Conservation (phyloP, 2,888 invertebrate species). For the Mechanitis mazaeus region DNA sequence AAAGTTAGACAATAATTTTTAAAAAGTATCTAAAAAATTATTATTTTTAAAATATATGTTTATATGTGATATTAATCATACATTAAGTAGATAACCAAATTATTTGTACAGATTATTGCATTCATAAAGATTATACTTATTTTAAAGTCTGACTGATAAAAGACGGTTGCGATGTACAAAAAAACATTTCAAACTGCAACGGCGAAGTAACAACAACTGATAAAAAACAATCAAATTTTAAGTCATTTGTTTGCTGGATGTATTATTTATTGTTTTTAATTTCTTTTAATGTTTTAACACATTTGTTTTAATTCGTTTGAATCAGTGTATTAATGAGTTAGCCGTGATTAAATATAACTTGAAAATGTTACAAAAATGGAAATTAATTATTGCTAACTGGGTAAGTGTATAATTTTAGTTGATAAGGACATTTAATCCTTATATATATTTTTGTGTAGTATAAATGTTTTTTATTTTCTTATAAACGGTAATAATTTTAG, state of each 20-base stretch:
- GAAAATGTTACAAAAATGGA: conserved; percentile 66
- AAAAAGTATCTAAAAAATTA: no score
- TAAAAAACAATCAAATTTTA: conserved; percentile 32
- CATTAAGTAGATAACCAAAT: no score
- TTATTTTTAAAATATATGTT: no score
- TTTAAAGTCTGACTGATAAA: conserved; percentile 6
- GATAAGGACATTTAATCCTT: conserved; percentile 8
- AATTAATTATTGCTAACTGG: conserved; percentile 64
- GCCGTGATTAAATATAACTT: conserved; percentile 1
- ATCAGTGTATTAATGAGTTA: conserved; percentile 14
- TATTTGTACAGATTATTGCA: neutral
- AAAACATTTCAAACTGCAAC: conserved; percentile 61
- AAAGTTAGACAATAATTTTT: no score
- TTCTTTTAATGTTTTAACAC: conserved; percentile 23
- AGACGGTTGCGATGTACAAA: conserved; percentile 15
- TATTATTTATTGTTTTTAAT: conserved; percentile 42
- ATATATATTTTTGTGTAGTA: conserved; percentile 3
- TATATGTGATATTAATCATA: no score
- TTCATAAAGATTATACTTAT: conserved; percentile 8
- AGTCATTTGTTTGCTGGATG: conserved; percentile 43
- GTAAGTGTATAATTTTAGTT: conserved; percentile 40
- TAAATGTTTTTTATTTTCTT: neutral
- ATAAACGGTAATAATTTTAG: neutral
- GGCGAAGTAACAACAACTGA: conserved; percentile 44
- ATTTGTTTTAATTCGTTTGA: conserved; percentile 17